A percentile compares a stretch with the other conserved stretches of the same genome.
phyloP scores from a whole-genome alignment of 1,140 invertebrate species.

The Monochamus saltuarius region DNA sequence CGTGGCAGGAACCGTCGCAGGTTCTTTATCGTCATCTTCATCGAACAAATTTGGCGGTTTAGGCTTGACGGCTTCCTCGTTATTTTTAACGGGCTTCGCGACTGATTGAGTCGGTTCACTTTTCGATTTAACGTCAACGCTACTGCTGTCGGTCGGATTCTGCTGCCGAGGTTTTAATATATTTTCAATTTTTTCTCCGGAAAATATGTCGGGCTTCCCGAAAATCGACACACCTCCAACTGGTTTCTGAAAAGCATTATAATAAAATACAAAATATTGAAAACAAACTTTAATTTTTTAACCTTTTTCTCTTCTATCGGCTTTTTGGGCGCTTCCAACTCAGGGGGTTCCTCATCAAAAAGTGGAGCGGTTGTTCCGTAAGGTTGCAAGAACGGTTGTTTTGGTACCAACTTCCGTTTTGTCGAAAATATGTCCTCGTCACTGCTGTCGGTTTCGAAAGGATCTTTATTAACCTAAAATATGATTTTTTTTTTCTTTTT shows the following conservation, averaged over 20 bases:
- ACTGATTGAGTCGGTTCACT: neutral
- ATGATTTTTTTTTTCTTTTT: neutral
- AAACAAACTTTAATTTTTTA: conserved; percentile 14
- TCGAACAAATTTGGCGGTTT: conserved; percentile 18
- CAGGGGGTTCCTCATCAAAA: conserved; percentile 37
- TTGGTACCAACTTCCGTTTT: conserved; percentile 32
- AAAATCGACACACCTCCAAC: conserved; percentile 58
- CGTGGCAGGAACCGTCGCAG: neutral
- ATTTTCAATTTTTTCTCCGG: conserved; percentile 15
- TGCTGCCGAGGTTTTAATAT: conserved; percentile 16
- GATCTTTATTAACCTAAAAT: conserved; percentile 9
- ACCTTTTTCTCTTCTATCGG: conserved; percentile 30
- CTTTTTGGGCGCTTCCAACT: conserved; percentile 26
- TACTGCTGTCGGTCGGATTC: conserved; percentile 12
- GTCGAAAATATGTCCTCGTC: conserved; percentile 44
- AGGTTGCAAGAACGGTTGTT: conserved; percentile 50
- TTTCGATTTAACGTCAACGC: neutral
- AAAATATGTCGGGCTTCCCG: conserved; percentile 44
- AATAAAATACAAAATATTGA: conserved; percentile 9
- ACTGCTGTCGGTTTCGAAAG: conserved; percentile 34
- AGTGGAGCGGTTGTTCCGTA: conserved; percentile 26
- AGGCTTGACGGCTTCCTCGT: neutral
- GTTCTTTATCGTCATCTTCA: conserved; percentile 20
- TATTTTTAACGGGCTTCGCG: too few relatives aligned
- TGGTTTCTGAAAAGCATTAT: conserved; percentile 55